phyloP scores from a whole-genome alignment of 2,888 invertebrate species.

The Trissolcus japonicus region DNA sequence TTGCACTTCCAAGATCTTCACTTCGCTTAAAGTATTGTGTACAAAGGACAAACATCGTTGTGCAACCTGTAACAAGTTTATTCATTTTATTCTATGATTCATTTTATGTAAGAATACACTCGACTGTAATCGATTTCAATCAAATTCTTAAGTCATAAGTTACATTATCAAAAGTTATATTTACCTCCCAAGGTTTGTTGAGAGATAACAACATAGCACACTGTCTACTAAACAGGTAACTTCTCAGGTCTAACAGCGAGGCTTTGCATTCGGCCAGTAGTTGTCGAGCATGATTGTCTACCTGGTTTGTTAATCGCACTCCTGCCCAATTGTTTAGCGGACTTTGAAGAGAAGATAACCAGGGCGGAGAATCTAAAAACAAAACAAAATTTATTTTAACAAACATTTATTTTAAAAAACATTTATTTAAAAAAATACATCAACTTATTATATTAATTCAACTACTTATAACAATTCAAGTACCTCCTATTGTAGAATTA shows the following conservation, averaged over 20 bases:
- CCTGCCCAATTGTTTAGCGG: constrained; percentile 87
- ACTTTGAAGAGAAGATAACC: constrained; percentile 89
- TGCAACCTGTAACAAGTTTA: constrained; percentile 81
- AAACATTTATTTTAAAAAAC: constrained; percentile 25
- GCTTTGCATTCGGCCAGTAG: constrained; percentile 77
- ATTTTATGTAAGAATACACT: too few relatives aligned
- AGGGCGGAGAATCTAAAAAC: constrained; percentile 84
- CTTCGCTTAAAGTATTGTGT: constrained; percentile 91
- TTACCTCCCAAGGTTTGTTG: constrained; percentile 88
- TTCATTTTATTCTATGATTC: constrained; percentile 7
- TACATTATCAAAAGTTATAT: not conserved
- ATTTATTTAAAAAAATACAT: too few relatives aligned
- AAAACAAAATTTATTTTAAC: constrained; percentile 38
- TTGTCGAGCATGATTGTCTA: constrained; percentile 78
- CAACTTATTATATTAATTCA: too few relatives aligned
- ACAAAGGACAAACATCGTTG: constrained; percentile 92
- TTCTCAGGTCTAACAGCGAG: constrained; percentile 91
- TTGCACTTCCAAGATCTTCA: constrained; percentile 87
- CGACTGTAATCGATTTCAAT: too few relatives aligned
- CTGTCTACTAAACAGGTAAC: constrained; percentile 95
- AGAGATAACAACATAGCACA: constrained; percentile 87
- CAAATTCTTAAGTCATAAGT: not conserved
- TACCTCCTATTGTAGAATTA: constrained; percentile 90
- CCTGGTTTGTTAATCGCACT: constrained; percentile 81
- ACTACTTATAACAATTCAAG: too few relatives aligned